Evolutionary conservation across 1,140 invertebrate species (phyloP).

Genomic region (Samia ricini): DNA sequence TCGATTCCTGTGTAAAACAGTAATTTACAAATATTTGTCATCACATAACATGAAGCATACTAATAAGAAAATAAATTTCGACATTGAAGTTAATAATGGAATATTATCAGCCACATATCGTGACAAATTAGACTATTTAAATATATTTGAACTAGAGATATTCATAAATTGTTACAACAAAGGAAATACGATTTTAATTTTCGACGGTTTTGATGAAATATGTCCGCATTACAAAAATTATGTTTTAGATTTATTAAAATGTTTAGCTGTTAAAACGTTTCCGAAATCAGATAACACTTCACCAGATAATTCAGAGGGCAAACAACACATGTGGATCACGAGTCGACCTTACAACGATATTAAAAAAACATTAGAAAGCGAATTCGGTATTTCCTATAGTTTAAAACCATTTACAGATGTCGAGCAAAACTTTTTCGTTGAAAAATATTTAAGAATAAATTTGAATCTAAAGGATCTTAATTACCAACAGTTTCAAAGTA

Average conservation of each 20-base stretch:
- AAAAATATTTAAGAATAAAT: neutral
- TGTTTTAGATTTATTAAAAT: conserved; percentile 2
- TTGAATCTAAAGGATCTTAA: neutral
- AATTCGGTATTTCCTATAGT: conserved; percentile 5
- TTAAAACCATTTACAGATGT: neutral
- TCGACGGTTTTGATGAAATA: conserved; percentile 23
- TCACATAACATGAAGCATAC: conserved; percentile 2
- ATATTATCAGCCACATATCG: neutral
- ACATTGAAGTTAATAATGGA: neutral
- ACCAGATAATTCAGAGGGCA: neutral
- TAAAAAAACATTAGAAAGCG: neutral
- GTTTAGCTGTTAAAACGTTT: neutral
- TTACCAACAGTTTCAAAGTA: conserved; percentile 2
- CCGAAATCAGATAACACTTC: neutral
- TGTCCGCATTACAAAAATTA: conserved; percentile 17
- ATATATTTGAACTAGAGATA: conserved; percentile 17
- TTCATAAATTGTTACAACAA: conserved; percentile 22
- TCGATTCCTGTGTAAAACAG: conserved; percentile 15
- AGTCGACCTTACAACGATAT: conserved; percentile 11
- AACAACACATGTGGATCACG: conserved; percentile 13
- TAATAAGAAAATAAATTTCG: conserved; percentile 2
- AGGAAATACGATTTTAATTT: conserved; percentile 20
- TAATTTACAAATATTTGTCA: neutral
- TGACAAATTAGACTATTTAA: neutral
- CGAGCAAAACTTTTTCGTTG: neutral